These are phyloP conservation scores for Pungitius pungitius DNA, from an alignment of 2,113 vertebrate genomes.

Conservation along the genomic window DNA sequence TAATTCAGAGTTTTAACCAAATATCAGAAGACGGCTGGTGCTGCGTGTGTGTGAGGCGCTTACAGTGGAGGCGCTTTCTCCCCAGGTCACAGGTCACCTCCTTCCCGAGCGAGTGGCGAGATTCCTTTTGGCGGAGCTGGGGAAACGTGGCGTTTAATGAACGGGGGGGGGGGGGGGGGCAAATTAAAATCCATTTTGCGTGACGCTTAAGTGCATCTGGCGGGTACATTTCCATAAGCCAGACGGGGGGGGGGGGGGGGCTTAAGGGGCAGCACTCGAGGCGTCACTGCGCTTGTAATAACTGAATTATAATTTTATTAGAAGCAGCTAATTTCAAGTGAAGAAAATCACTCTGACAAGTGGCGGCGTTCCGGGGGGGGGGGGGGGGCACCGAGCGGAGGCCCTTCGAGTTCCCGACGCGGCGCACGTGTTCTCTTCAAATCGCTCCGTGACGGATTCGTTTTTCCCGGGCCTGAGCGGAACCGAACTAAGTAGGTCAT, in stretches of 20 bases:
- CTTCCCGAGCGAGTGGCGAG: slow-evolving; percentile 30
- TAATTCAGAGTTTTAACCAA: too few relatives aligned
- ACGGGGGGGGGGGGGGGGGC: too few relatives aligned
- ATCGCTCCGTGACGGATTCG: slow-evolving; percentile 43
- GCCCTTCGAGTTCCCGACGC: too few relatives aligned
- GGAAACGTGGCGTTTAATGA: slow-evolving; percentile 53
- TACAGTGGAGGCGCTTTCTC: not conserved
- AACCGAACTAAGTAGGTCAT: slow-evolving; percentile 44
- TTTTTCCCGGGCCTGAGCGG: slow-evolving; percentile 22
- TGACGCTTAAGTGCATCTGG: slow-evolving; percentile 57
- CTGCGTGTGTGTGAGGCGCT: too few relatives aligned
- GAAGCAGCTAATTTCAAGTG: slow-evolving; percentile 71
- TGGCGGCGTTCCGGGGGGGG: slow-evolving; percentile 10
- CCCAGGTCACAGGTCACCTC: slow-evolving; percentile 25
- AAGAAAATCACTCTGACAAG: slow-evolving; percentile 68
- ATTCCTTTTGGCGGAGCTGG: slow-evolving; percentile 5
- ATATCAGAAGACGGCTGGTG: too few relatives aligned
- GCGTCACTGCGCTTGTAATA: slow-evolving; percentile 67
- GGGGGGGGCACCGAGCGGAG: slow-evolving; percentile 40
- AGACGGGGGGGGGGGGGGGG: too few relatives aligned
- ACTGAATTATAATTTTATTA: slow-evolving; percentile 74
- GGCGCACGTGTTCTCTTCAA: too few relatives aligned
- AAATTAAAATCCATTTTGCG: slow-evolving; percentile 72
- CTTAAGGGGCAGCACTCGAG: slow-evolving; percentile 58
- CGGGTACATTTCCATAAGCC: slow-evolving; percentile 65